These are phyloP conservation scores for Andrena bucephala DNA, from an alignment of 2,888 invertebrate species.

Conservation along the genomic window DNA sequence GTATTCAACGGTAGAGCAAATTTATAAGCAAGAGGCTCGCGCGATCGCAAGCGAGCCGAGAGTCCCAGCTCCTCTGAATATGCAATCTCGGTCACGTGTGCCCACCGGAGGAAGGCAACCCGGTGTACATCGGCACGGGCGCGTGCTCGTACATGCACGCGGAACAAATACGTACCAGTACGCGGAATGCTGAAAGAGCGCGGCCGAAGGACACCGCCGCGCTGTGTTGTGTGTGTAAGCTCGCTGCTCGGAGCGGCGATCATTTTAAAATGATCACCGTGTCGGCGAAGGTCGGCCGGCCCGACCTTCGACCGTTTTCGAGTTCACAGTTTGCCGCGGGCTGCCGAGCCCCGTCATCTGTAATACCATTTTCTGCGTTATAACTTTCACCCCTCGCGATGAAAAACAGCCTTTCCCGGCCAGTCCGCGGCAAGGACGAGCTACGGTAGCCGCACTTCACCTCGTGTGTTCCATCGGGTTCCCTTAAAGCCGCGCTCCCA, in stretches of 20 bases:
- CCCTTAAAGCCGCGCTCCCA: neutral
- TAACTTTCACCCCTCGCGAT: conserved; percentile 33
- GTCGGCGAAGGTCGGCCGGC: conserved; percentile 51
- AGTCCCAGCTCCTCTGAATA: too few relatives aligned
- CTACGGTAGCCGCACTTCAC: neutral
- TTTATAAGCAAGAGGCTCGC: too few relatives aligned
- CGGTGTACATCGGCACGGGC: neutral
- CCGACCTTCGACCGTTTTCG: conserved; percentile 53
- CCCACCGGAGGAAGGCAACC: neutral
- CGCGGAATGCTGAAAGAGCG: conserved; percentile 42
- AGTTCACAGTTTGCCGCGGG: conserved; percentile 8
- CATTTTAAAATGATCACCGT: conserved; percentile 59
- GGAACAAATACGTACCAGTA: neutral
- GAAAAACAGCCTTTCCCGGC: conserved; percentile 21
- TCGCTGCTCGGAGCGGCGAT: conserved; percentile 40
- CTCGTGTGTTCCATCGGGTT: neutral
- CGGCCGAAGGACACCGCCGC: conserved; percentile 55
- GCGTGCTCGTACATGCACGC: neutral
- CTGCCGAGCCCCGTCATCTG: conserved; percentile 23
- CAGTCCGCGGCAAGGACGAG: conserved; percentile 7
- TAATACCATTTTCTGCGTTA: neutral
- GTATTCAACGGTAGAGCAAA: too few relatives aligned
- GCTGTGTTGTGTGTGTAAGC: conserved; percentile 27
- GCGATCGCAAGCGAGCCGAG: too few relatives aligned
- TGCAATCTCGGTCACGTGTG: conserved; percentile 47